Evolutionary conservation across 2,113 vertebrate genomes (phyloP).

Genomic region (Symphodus melops): DNA sequence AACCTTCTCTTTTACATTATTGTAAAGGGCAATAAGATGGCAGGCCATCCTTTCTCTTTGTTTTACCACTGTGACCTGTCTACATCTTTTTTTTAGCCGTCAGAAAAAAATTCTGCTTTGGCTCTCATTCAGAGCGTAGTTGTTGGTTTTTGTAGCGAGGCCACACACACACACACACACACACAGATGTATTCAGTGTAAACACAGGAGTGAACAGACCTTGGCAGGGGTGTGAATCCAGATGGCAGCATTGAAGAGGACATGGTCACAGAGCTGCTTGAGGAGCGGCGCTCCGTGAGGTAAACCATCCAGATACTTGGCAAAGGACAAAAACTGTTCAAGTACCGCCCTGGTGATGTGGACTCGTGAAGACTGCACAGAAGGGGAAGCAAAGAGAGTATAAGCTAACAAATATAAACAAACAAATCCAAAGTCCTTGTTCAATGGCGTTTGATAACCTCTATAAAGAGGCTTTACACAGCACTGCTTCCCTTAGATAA

Average conservation of each 20-base stretch:
- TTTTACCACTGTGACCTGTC: constrained; percentile 10
- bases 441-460: neutral
- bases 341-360: constrained; percentile 97
- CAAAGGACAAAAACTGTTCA: constrained; percentile 98
- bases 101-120: constrained; percentile 10
- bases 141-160: constrained; percentile 35
- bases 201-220: constrained; percentile 78
- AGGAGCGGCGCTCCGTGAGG: constrained; percentile 96
- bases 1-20: constrained; percentile 40
- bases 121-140: neutral
- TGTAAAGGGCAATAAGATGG: constrained; percentile 48
- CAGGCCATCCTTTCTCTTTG: constrained; percentile 3
- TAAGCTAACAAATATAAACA: neutral
- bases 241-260: constrained; percentile 98
- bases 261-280: constrained; percentile 98
- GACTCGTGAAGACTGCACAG: constrained; percentile 91
- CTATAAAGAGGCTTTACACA: neutral
- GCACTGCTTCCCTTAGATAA: neutral
- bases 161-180: constrained; percentile 37
- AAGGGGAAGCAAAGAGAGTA: constrained; percentile 12
- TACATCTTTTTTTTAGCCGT: constrained; percentile 12
- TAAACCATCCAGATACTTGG: constrained; percentile 97
- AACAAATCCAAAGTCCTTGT: neutral
- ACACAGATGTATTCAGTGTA: constrained; percentile 5
- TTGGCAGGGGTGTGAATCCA: constrained; percentile 99